These are phyloP conservation scores for Enteromius radiatus DNA, from an alignment of 2,797 vertebrate genomes.

Conservation along the genomic window DNA sequence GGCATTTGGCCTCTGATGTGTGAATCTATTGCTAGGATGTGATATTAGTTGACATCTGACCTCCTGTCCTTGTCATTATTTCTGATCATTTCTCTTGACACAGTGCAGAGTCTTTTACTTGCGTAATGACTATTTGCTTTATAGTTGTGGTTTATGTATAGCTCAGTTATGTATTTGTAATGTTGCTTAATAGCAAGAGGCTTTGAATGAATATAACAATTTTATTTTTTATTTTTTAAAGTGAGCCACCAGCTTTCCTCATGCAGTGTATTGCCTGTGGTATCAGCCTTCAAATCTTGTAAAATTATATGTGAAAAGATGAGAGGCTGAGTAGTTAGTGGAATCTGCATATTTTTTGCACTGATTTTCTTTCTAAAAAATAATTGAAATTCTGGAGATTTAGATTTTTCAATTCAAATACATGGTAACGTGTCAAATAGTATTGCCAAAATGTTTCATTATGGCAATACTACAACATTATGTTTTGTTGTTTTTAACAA, in stretches of 20 bases:
- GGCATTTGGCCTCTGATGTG: slow-evolving; percentile 5
- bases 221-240: slow-evolving; percentile 66
- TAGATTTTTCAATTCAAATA: not conserved
- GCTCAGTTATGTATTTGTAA: slow-evolving; percentile 67
- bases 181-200: slow-evolving; percentile 73
- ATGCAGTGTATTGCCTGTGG: slow-evolving; percentile 71
- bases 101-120: not conserved
- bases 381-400: not conserved
- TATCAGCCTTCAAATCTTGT: slow-evolving; percentile 77
- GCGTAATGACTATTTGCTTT: not conserved
- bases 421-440: not conserved
- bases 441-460: not conserved
- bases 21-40: not conserved
- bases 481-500: not conserved
- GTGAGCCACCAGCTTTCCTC: slow-evolving; percentile 65
- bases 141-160: not conserved
- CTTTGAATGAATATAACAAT: slow-evolving; percentile 73
- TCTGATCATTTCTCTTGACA: not conserved
- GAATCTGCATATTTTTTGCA: slow-evolving; percentile 1
- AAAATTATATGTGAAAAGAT: slow-evolving; percentile 75
- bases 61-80: not conserved
- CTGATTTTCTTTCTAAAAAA: not conserved
- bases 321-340: slow-evolving; percentile 60
- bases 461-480: not conserved
- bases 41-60: not conserved